These are phyloP conservation scores for Sebastes kiyomatsui DNA, from an alignment of 2,797 vertebrate species.

Conservation along the genomic window DNA sequence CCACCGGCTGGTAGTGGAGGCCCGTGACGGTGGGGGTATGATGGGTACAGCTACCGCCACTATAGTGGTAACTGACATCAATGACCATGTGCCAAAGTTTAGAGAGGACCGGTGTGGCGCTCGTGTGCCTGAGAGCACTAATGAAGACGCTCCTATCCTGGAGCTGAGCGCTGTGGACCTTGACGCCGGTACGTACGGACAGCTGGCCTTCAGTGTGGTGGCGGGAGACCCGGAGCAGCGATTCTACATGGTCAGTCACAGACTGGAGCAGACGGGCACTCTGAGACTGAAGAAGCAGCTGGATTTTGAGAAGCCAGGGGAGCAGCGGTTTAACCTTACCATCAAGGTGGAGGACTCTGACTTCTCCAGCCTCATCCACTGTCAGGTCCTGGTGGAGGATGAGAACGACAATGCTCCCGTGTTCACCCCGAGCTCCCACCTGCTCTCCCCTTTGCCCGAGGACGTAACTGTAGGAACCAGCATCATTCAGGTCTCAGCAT, in stretches of 20 bases:
- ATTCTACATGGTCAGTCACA: conserved; percentile 86
- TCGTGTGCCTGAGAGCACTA: conserved; percentile 81
- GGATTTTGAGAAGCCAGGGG: conserved; percentile 87
- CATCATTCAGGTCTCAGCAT: conserved; percentile 81
- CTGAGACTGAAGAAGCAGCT: conserved; percentile 85
- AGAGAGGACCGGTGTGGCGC: conserved; percentile 79
- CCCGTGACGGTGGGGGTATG: conserved; percentile 89
- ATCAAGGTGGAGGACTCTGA: conserved; percentile 88
- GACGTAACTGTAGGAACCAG: conserved; percentile 82
- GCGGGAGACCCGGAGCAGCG: conserved; percentile 86
- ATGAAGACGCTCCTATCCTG: conserved; percentile 80
- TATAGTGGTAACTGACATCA: conserved; percentile 84
- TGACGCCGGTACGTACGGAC: conserved; percentile 83
- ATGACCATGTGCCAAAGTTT: conserved; percentile 88
- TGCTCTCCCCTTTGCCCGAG: conserved; percentile 82
- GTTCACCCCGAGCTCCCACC: conserved; percentile 81
- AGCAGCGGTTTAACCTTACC: conserved; percentile 89
- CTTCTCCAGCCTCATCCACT: conserved; percentile 85
- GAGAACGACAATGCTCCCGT: conserved; percentile 88
- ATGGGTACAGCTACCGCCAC: conserved; percentile 87
- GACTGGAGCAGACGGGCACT: conserved; percentile 81
- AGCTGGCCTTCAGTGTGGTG: conserved; percentile 85
- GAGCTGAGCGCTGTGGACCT: conserved; percentile 84
- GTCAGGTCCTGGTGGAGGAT: conserved; percentile 87
- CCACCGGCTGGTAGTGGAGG: conserved; percentile 86